Conservation (phyloP, 2,888 invertebrate genomes). For the Endomychus coccineus region DNA sequence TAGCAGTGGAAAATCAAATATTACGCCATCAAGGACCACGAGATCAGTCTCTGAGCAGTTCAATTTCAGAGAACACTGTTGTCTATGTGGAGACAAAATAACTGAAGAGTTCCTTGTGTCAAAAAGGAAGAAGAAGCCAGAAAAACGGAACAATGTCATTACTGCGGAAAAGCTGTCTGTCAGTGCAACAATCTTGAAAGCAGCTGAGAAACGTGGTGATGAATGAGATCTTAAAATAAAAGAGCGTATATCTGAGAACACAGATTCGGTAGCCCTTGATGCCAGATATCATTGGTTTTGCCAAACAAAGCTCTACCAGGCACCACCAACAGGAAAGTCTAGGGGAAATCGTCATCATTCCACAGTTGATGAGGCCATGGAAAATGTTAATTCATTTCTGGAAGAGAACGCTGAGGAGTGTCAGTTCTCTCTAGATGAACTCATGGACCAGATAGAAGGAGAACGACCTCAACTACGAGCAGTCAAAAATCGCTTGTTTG, state of each 20-base stretch:
- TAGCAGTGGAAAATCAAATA: too few species aligned
- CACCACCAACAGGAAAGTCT: too few species aligned
- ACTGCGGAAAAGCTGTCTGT: conserved; percentile 4
- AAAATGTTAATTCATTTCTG: too few species aligned
- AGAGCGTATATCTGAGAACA: conserved; percentile 15
- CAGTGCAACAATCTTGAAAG: conserved; percentile 5
- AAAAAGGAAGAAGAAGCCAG: conserved; percentile 1
- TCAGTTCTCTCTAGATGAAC: too few species aligned
- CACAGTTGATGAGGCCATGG: too few species aligned
- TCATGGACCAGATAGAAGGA: too few species aligned
- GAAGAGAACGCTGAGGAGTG: too few species aligned
- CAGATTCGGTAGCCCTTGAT: conserved; percentile 18
- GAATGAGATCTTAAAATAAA: conserved; percentile 16
- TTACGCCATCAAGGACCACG: too few species aligned
- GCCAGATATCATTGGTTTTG: conserved; percentile 16
- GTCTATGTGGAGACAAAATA: conserved; percentile 8
- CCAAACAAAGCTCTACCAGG: conserved; percentile 16
- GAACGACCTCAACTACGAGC: too few species aligned
- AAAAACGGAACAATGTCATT: conserved; percentile 8
- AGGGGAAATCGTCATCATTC: too few species aligned
- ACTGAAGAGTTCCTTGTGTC: conserved; percentile 3
- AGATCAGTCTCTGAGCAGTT: conserved; percentile 56
- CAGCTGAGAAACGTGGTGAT: conserved; percentile 7
- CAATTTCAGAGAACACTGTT: conserved; percentile 45
- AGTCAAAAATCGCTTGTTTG: too few species aligned